Base-by-base conservation (phyloP, 2,113 vertebrate genomes). In the Cavia porcellus region DNA sequence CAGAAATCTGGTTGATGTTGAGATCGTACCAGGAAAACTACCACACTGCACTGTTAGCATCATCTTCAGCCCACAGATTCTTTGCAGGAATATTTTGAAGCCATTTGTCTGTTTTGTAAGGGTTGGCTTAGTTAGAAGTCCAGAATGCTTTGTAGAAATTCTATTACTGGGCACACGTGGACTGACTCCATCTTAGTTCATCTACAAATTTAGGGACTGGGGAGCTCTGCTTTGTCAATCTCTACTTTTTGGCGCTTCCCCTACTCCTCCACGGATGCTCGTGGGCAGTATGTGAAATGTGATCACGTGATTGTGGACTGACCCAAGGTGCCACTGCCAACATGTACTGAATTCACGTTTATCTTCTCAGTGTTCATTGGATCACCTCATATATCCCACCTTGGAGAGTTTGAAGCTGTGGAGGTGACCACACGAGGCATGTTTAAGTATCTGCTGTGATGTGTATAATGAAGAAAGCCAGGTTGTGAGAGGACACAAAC, bases 211-310 rank as follows among this genome's bases (percentile, higher is more conserved):
- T 3, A 77, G 64, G 55, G 35, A 70, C 19, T 10, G 7, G 3
- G 14, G 28, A 20, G 8, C 61, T 38, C 13, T 32, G 7, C 22
- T 61, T 7, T 62, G 42, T 57, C 38, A 20, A 2, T 13, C 57
- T 82, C 25, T 42, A 13, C 4, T 2, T 8, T 70, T 38, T 74
- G 13, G 8, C 22, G 19, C 6, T 59, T 64, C 74, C 4, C 47
- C 28, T 0, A 61, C 35, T 45, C 30, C 57, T 42, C 61, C 24
- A 12, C 14, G 64, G 59, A 42, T 24, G 22, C 30, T 47, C 0
- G 1, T 20, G 35, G 13, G 5, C 74, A 17, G 13, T 2, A 28
- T 0, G 0, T 77, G 77, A 66, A 50, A 66, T 0, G 0, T n/a
- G 59, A 52, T 28, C 7, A 0, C 72, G 19, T 80, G 20, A 32